phyloP scores from a whole-genome alignment of 2,888 invertebrate genomes.

The Coelogynopora nodosa region DNA sequence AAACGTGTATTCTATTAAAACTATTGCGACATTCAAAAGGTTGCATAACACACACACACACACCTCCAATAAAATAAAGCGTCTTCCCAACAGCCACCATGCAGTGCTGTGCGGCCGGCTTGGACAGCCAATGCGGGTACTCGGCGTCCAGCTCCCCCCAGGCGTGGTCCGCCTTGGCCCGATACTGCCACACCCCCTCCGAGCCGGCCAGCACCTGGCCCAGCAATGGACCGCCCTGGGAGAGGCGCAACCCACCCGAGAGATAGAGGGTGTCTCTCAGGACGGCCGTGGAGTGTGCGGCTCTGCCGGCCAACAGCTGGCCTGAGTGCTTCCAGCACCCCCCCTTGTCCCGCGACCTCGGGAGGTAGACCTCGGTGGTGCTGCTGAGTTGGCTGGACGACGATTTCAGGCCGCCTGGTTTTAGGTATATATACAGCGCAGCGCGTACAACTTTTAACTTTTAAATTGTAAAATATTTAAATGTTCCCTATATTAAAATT shows the following conservation, averaged over 20 bases:
- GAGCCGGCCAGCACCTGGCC: not conserved
- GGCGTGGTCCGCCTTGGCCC: slow-evolving; percentile 50
- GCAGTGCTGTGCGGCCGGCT: slow-evolving; percentile 51
- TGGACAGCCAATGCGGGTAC: slow-evolving; percentile 45
- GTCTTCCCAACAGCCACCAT: slow-evolving; percentile 50
- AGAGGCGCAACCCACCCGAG: not conserved
- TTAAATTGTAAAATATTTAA: too few relatives aligned
- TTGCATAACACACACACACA: too few relatives aligned
- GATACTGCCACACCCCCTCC: slow-evolving; percentile 4
- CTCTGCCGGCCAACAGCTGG: not conserved
- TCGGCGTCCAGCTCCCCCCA: slow-evolving; percentile 53
- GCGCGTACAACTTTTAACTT: too few relatives aligned
- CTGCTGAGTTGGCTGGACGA: not conserved
- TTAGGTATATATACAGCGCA: too few relatives aligned
- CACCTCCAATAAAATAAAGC: slow-evolving; percentile 53
- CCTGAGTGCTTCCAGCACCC: not conserved
- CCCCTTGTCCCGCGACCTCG: not conserved
- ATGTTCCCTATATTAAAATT: too few relatives aligned
- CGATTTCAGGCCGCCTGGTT: not conserved
- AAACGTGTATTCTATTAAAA: too few relatives aligned
- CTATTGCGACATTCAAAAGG: too few relatives aligned
- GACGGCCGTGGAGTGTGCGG: not conserved
- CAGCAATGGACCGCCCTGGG: not conserved
- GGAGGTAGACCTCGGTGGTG: not conserved
- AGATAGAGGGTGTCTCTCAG: not conserved